Conservation (phyloP, 2,113 vertebrate species). For the Tonatia bakeri region DNA sequence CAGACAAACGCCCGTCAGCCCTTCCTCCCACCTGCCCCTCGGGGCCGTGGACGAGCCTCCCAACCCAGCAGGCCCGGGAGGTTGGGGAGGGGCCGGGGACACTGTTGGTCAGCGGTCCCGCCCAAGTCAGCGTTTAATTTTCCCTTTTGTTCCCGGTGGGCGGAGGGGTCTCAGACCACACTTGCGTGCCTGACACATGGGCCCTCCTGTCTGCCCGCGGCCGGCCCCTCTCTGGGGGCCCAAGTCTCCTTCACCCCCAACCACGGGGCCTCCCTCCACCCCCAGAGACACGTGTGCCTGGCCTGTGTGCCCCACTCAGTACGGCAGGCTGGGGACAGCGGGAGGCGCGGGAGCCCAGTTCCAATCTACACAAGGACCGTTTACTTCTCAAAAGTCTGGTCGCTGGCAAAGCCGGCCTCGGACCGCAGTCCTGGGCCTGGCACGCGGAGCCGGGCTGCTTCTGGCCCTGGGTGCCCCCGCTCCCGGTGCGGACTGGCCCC, state of each 20-base stretch:
- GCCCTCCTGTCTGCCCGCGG: neutral
- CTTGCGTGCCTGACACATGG: neutral
- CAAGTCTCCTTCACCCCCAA: neutral
- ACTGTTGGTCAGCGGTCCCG: neutral
- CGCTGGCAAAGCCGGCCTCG: neutral
- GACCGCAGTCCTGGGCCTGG: neutral
- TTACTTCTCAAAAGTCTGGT: conserved; percentile 53
- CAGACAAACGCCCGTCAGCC: neutral
- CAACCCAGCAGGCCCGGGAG: neutral
- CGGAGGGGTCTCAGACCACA: too few relatives aligned
- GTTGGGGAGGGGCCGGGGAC: neutral
- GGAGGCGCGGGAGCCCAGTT: neutral
- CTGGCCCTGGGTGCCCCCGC: neutral
- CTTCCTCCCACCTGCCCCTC: neutral
- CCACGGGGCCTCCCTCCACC: neutral
- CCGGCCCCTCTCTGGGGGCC: neutral
- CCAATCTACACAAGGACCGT: conserved; percentile 57
- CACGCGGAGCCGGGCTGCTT: too few relatives aligned
- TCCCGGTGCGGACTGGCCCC: neutral
- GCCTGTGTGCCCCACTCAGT: neutral
- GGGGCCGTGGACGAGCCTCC: neutral
- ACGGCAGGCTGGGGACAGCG: neutral
- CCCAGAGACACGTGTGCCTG: neutral
- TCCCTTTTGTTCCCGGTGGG: neutral
- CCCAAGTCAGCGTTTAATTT: too few relatives aligned